Evolutionary conservation across 2,888 invertebrate genomes (phyloP), one percentile per base, ranked within the genome.

Genomic region (Automeris io): DNA sequence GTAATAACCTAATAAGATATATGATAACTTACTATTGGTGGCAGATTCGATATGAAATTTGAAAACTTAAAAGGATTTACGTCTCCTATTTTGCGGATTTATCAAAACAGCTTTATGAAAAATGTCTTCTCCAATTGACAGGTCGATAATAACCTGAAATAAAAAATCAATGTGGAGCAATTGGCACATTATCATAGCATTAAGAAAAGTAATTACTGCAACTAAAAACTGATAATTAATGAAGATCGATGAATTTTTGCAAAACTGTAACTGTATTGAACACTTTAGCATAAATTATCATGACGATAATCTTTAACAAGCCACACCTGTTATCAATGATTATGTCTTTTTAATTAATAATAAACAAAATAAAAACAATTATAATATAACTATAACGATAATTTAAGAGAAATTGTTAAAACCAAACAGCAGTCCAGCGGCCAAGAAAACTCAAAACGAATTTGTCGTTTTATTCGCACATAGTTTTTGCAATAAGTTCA

Each of bases 101-200:
- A 31, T 37, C 31, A 8, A 31, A 32, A 18, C 37, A 37, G 37
- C 18, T 31, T 23, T 69, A 65, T 67, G 72, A 74, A 78, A 85
- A 82, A 83, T 82, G 83, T 83, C 83, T 70, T 71, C 82, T 77
- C 29, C n/a, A 24, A 25, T 29, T 86, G 85, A 83, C 83, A 83
- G 83, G 75, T 85, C 81, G 82, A 78, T 81, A 82, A 71, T 85
- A 85, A 85, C 85, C 85, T 86, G 85, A 71, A 86, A 85, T 76
- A 69, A 74, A 79, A 82, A 82, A 81, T 79, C 79, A 81, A 83
- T 83, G 79, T 77, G 69, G 57, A 47, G 46, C 56, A 68, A 63
- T 64, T 51, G 50, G 47, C 41, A 54, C 43, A 54, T 49, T 54
- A 51, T 35, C 42, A 36, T 42, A 40, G 39, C 43, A 52, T 35